Conservation (phyloP, 2,113 vertebrate genomes). For the Phrynosoma platyrhinos region DNA sequence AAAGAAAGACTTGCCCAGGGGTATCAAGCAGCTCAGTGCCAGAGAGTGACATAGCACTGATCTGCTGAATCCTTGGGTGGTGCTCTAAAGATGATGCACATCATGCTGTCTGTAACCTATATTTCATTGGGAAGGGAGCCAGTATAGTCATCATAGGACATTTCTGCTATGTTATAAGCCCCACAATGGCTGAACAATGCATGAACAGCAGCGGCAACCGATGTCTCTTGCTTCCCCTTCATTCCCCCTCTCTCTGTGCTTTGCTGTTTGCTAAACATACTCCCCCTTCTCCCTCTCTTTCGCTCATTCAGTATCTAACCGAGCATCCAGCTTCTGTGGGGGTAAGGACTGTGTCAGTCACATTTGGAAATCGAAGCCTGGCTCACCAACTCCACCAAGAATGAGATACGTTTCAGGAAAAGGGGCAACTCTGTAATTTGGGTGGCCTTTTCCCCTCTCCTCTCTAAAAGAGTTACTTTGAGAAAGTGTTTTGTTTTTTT, state of each 20-base stretch:
- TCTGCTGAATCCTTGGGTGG: background rate
- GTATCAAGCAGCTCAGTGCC: background rate
- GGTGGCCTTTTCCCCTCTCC: background rate
- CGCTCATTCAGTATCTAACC: conserved; percentile 68
- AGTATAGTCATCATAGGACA: conserved; percentile 46
- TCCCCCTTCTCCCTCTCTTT: conserved; percentile 66
- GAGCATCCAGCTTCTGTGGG: conserved; percentile 64
- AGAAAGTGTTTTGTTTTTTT: conserved; percentile 55
- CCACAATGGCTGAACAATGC: conserved; percentile 73
- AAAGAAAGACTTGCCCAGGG: background rate
- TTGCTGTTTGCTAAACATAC: conserved; percentile 70
- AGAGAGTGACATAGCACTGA: background rate
- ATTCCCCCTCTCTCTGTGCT: conserved; percentile 64
- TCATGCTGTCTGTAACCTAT: background rate
- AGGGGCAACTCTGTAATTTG: conserved; percentile 35
- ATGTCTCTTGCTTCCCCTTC: conserved; percentile 67
- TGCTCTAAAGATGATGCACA: conserved; percentile 35
- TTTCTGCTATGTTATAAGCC: conserved; percentile 69
- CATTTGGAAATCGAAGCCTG: background rate
- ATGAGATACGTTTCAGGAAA: conserved; percentile 41
- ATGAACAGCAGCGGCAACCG: conserved; percentile 70
- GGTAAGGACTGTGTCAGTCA: conserved; percentile 46
- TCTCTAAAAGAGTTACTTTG: conserved; percentile 33
- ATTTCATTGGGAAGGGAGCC: conserved; percentile 41
- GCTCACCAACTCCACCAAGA: rapidly evolving